These are phyloP conservation scores for Schrankia costaestrigalis DNA, from an alignment of 2,888 invertebrate genomes.

Conservation along the genomic window DNA sequence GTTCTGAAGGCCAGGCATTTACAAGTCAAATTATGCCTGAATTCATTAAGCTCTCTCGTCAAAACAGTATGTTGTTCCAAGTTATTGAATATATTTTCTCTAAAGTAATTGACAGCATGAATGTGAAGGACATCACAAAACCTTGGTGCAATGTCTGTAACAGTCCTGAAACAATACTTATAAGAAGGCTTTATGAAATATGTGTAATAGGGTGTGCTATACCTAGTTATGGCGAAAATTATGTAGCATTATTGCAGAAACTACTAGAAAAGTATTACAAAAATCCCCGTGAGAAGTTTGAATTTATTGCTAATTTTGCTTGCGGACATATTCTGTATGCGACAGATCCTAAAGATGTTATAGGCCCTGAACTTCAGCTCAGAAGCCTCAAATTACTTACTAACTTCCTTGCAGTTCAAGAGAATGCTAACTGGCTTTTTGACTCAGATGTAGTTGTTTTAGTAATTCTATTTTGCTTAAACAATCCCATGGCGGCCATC, in stretches of 20 bases:
- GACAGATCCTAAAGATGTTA: slow-evolving; percentile 60
- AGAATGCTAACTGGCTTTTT: slow-evolving; percentile 54
- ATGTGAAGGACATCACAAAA: slow-evolving; percentile 55
- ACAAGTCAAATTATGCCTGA: slow-evolving; percentile 51
- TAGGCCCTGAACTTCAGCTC: slow-evolving; percentile 74
- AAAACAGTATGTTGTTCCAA: slow-evolving; percentile 77
- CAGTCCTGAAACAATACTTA: slow-evolving; percentile 56
- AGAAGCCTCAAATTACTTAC: slow-evolving; percentile 69
- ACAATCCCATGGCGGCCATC: slow-evolving; percentile 75
- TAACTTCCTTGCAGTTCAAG: slow-evolving; percentile 50
- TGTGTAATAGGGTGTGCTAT: slow-evolving; percentile 71
- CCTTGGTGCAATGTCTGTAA: slow-evolving; percentile 69
- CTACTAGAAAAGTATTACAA: slow-evolving; percentile 70
- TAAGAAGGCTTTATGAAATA: slow-evolving; percentile 68
- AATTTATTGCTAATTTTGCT: slow-evolving; percentile 81
- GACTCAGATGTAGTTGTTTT: slow-evolving; percentile 73
- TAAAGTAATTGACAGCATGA: slow-evolving; percentile 71
- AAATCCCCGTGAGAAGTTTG: slow-evolving; percentile 66
- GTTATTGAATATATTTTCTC: slow-evolving; percentile 78
- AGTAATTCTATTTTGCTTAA: slow-evolving; percentile 78
- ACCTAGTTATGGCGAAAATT: slow-evolving; percentile 55
- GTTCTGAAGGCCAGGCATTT: slow-evolving; percentile 46
- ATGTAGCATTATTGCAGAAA: slow-evolving; percentile 61
- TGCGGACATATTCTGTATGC: slow-evolving; percentile 70
- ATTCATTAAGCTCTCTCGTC: slow-evolving; percentile 53